Evolutionary conservation across 2,113 vertebrate species (phyloP), one percentile per base, ranked within the genome.

Genomic region (Cepphus grylle): DNA sequence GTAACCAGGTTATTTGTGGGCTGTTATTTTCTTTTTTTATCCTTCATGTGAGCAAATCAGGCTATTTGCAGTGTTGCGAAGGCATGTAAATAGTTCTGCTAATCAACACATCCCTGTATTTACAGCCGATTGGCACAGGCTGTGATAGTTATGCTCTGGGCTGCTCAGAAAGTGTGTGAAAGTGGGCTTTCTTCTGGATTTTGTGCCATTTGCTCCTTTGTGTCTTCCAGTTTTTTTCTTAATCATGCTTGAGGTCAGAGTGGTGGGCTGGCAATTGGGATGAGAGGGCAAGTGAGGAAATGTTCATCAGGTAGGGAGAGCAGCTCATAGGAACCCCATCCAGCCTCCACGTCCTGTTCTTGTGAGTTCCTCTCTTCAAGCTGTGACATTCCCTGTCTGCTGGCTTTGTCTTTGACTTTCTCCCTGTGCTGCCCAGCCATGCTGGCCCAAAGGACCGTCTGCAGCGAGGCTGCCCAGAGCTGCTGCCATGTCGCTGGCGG

Each of bases 1-100:
- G 89, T 82, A 97, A 94, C 81, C 70, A 92, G 86, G 78, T 97
- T 91, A 91, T 91, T 95, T 94, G 62, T 80, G 87, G 71, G 66
- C 43, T 95, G 81, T 84, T 86, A 11, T 50, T 86, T 94, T 93
- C 71, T 61, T 78, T 78, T 83, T 88, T 76, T 67, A 70, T 84
- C 84, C 40, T 87, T 65, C 72, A 12, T 50, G 32, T 73, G 84
- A 96, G 81, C 42, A 95, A 88, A 94, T 73, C 78, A 19, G 40
- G n/a, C 45, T 90, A 82, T 82, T 82, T 77, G 38, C 63, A 65
- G 93, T 73, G 53, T 69, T 84, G 61, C 2, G 4, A 77, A 79
- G 62, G 77, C 77, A 87, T 1, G 5, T 56, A 89, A 94, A 85
- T 87, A 94, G 56, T 94, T 92, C 53, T 45, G 66, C 59, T 96